These are phyloP conservation scores for Centruroides sculpturatus DNA, from an alignment of 1,140 invertebrate species.

Conservation along the genomic window DNA sequence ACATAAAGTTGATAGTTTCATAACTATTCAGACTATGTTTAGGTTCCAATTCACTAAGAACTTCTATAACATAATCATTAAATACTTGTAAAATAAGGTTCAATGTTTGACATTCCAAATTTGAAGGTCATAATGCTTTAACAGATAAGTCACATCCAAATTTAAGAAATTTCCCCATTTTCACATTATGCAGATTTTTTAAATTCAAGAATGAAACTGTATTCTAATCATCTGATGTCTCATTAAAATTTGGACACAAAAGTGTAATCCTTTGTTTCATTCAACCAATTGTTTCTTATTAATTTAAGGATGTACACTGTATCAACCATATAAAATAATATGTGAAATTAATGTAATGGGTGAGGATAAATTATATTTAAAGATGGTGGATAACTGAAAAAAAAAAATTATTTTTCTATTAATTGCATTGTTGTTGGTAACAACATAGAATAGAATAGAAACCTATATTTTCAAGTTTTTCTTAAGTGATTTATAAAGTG, in stretches of 20 bases:
- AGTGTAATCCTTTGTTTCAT: constrained; percentile 2
- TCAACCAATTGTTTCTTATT: not conserved
- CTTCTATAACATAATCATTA: too few species aligned
- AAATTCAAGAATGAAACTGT: constrained; percentile 1
- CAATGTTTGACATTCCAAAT: constrained; percentile 13
- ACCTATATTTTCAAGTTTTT: too few species aligned
- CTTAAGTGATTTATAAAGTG: too few species aligned
- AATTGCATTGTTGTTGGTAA: too few species aligned
- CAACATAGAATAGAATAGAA: too few species aligned
- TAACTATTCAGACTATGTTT: too few species aligned
- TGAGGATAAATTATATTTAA: too few species aligned
- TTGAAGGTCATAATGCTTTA: constrained; percentile 7
- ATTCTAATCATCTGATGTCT: not conserved
- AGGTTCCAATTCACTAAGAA: too few species aligned
- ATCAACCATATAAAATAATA: constrained; percentile 5
- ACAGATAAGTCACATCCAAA: constrained; percentile 4
- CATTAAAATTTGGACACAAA: not conserved
- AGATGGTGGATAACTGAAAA: too few species aligned
- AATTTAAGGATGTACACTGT: not conserved
- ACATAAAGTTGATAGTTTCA: too few species aligned
- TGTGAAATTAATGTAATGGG: too few species aligned
- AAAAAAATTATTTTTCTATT: too few species aligned
- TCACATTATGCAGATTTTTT: not conserved
- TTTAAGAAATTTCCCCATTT: constrained; percentile 6
- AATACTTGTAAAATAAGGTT: constrained; percentile 11